Base-by-base conservation (phyloP, 2,113 vertebrate species). In the Coturnix japonica region DNA sequence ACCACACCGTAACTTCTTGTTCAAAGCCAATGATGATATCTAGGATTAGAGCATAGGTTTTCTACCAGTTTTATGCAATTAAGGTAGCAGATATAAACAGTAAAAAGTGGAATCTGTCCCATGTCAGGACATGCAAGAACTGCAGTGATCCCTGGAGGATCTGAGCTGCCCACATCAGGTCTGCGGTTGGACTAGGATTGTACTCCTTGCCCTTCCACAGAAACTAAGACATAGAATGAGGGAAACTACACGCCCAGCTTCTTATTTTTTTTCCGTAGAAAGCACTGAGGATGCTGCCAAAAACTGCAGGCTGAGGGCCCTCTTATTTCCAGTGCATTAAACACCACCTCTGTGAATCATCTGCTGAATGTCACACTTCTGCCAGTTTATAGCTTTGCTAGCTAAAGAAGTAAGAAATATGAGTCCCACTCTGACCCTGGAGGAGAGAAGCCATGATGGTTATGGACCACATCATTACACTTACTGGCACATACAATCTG, bases 11-110 rank as follows among this genome's bases (percentile, higher is more conserved):
- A 53, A 30, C 15, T 39, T 71, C 67, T 5, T 61, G 37, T 91
- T 83, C 85, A 59, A 90, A 94, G 64, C 25, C 25, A 74, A 83
- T 80, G 20, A 57, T 54, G 69, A 51, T 46, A 43, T 71, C 39
- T 63, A 31, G 51, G 31, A 56, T 80, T 69, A 71, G 25, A 53
- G 26, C 51, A 53, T 25, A 53, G 51, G 26, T 53, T 53, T 53
- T 53, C 19, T 49, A 37, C 14, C 39, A 26, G 54, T 77, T 82
- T 88, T 59, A 15, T 44, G 44, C 17, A 81, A 66, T 54, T 74
- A 90, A 71, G 21, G 12, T 49, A 19, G 28, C 22, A 77, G 77
- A 65, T 87, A 73, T 46, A 53, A 56, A 17, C 64, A 85, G 51
- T 7, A 64, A 61, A 85, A 85, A 70, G 49, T 37, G 88, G 56